These are phyloP conservation scores for Mionectes macconnelli DNA, from an alignment of 2,113 vertebrate genomes.

Conservation along the genomic window DNA sequence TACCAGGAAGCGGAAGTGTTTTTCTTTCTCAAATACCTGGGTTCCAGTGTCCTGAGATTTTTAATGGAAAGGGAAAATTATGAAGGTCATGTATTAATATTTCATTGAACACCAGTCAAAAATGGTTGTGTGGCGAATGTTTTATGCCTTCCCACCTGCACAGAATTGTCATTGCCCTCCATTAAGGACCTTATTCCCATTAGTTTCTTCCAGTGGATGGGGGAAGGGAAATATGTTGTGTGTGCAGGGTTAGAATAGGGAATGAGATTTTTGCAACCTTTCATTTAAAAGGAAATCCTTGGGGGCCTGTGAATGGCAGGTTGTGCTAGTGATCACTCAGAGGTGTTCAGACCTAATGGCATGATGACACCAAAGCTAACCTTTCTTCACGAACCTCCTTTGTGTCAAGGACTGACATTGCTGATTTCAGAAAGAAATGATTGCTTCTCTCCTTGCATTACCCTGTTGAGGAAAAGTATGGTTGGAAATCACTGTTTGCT, in stretches of 20 bases:
- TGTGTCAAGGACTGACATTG: slow-evolving; percentile 6
- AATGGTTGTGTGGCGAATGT: not conserved
- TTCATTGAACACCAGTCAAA: slow-evolving; percentile 7
- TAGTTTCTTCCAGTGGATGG: not conserved
- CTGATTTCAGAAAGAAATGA: slow-evolving; percentile 29
- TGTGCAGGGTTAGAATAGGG: not conserved
- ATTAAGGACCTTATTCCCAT: slow-evolving; percentile 19
- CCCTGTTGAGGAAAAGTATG: not conserved
- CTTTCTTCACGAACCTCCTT: not conserved
- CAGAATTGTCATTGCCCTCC: not conserved
- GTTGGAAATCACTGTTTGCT: not conserved
- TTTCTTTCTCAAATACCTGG: not conserved
- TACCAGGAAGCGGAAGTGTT: not conserved
- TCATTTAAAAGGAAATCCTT: slow-evolving; percentile 33
- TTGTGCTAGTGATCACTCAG: not conserved
- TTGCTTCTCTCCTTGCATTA: slow-evolving; percentile 3
- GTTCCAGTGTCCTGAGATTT: not conserved
- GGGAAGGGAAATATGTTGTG: slow-evolving; percentile 4
- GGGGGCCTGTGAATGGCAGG: slow-evolving; percentile 46
- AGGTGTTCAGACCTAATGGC: slow-evolving; percentile 8
- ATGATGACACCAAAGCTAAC: slow-evolving; percentile 4
- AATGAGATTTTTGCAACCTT: slow-evolving; percentile 44
- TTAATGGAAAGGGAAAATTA: not conserved
- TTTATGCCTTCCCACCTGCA: not conserved
- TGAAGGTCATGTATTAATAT: slow-evolving; percentile 40